phyloP scores from a whole-genome alignment of 2,888 invertebrate species.

The Ernsta delagoae region DNA sequence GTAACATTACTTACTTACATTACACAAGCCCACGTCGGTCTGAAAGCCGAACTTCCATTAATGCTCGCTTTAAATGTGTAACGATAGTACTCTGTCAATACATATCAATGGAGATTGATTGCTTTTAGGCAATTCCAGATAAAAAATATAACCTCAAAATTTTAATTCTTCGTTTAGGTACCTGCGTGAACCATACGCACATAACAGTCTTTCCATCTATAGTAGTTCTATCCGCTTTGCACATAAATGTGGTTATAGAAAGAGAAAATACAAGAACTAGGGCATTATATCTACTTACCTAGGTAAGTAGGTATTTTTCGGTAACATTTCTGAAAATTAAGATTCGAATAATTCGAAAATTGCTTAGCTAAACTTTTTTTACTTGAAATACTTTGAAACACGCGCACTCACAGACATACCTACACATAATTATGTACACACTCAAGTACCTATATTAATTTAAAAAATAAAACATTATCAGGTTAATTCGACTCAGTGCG shows the following conservation, averaged over 20 bases:
- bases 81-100: slow-evolving; percentile 32
- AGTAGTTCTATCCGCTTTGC: no score
- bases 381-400: no score
- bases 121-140: slow-evolving; percentile 26
- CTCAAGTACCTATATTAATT: no score
- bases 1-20: slow-evolving; percentile 25
- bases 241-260: no score
- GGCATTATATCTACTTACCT: no score
- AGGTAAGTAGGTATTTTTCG: not conserved
- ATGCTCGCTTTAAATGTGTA: slow-evolving; percentile 32
- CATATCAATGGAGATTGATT: slow-evolving; percentile 33
- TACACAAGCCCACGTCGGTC: slow-evolving; percentile 30
- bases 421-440: no score
- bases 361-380: no score
- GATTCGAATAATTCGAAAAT: no score
- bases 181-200: not conserved
- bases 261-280: no score
- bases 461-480: no score
- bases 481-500: slow-evolving; percentile 12
- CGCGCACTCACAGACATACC: no score
- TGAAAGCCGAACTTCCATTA: slow-evolving; percentile 20
- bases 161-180: not conserved
- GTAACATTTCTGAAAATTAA: no score
- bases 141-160: slow-evolving; percentile 11
- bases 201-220: not conserved